A percentile compares a stretch with the other conserved stretches of the same genome.
phyloP scores from a whole-genome alignment of 2,797 vertebrate species.

The Choloepus didactylus region DNA sequence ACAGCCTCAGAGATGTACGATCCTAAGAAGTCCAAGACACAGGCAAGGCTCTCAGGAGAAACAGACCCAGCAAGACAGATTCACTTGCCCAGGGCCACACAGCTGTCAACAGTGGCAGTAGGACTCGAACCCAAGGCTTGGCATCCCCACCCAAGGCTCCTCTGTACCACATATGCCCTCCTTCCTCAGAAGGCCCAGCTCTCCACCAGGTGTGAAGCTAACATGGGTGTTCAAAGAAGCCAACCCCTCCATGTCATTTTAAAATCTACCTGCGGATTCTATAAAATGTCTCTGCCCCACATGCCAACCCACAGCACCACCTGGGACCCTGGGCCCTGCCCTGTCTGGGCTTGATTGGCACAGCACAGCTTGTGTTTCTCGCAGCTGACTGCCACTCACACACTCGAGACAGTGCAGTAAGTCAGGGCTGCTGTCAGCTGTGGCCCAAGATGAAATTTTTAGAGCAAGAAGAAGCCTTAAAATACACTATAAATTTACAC shows the following conservation, averaged over 20 bases:
- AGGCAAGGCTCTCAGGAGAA: neutral
- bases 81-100: neutral
- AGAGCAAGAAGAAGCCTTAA: constrained; percentile 55
- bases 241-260: neutral
- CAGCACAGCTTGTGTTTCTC: neutral
- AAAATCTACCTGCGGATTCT: neutral
- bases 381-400: neutral
- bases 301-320: too few relatives aligned
- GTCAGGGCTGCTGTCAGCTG: neutral
- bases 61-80: neutral
- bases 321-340: too few relatives aligned
- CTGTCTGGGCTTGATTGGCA: neutral
- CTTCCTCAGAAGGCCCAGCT: neutral
- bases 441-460: neutral
- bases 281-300: neutral
- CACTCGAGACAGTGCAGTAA: neutral
- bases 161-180: neutral
- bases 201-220: neutral
- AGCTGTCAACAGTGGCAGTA: neutral
- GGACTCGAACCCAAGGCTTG: neutral
- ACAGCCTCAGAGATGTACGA: neutral
- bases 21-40: neutral
- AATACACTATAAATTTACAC: neutral
- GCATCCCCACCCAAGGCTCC: neutral
- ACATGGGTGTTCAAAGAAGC: neutral